These are phyloP conservation scores for Hippoglossus stenolepis DNA, from an alignment of 2,113 vertebrate genomes.

Conservation along the genomic window DNA sequence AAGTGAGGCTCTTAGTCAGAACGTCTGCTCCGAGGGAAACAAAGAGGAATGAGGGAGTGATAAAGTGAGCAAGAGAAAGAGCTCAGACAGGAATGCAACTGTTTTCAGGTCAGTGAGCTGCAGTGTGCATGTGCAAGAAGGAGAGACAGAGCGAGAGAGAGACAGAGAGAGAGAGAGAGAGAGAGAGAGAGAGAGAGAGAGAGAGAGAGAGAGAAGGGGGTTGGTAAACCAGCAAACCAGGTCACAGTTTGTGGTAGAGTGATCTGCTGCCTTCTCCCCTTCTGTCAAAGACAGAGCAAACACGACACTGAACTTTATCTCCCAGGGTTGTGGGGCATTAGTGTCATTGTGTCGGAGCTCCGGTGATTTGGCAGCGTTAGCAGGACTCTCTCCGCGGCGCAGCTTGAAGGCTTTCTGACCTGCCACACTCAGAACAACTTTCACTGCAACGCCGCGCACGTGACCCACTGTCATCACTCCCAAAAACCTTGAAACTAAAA, in stretches of 20 bases:
- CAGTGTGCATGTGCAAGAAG: slow-evolving; percentile 43
- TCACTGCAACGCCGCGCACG: slow-evolving; percentile 20
- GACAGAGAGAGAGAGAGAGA: slow-evolving; percentile 14
- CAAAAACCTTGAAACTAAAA: slow-evolving; percentile 26
- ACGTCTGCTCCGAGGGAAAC: slow-evolving; percentile 53
- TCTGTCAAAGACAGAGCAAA: slow-evolving; percentile 51
- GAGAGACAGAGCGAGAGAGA: not conserved
- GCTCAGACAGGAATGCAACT: slow-evolving; percentile 78
- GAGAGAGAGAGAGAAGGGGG: slow-evolving; percentile 33
- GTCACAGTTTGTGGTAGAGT: slow-evolving; percentile 52
- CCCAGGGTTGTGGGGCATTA: slow-evolving; percentile 42
- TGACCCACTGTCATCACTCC: slow-evolving; percentile 31
- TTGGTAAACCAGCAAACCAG: slow-evolving; percentile 66
- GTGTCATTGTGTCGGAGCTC: slow-evolving; percentile 32
- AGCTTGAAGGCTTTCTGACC: slow-evolving; percentile 42
- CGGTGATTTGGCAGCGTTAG: slow-evolving; percentile 40
- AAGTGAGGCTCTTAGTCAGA: slow-evolving; percentile 43
- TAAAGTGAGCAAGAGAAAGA: slow-evolving; percentile 57
- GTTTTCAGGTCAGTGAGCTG: slow-evolving; percentile 84
- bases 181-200: too few species aligned
- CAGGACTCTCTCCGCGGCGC: slow-evolving; percentile 18
- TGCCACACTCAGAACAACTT: slow-evolving; percentile 30
- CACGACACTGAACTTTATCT: slow-evolving; percentile 46
- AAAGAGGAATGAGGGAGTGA: slow-evolving; percentile 49
- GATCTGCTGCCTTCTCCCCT: slow-evolving; percentile 52